Percentiles rank a stretch among this genome's conserved stretches.
Conservation (phyloP, 2,113 vertebrate genomes). For the Carassius gibelio region DNA sequence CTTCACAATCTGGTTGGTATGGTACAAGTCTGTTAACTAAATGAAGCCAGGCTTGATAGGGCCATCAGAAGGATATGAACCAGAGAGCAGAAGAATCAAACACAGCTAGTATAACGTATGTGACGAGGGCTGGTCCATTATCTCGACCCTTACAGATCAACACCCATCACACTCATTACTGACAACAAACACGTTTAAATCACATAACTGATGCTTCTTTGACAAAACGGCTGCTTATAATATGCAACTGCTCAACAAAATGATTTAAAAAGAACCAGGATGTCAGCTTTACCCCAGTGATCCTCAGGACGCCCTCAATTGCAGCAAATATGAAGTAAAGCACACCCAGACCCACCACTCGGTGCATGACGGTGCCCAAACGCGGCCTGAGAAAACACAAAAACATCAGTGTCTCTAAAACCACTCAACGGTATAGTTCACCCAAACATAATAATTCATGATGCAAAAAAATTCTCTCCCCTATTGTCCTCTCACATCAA, state of each 20-base stretch:
- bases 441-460: too few relatives aligned
- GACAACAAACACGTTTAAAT: background rate
- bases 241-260: background rate
- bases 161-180: background rate
- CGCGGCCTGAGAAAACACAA: slow-evolving; percentile 75
- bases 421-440: too few relatives aligned
- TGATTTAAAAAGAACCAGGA: background rate
- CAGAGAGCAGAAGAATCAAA: slow-evolving; percentile 81
- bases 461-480: too few relatives aligned
- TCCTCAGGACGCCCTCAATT: slow-evolving; percentile 83
- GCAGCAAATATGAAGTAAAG: slow-evolving; percentile 84
- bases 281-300: slow-evolving; percentile 80
- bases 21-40: background rate
- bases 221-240: background rate
- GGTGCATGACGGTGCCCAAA: slow-evolving; percentile 85
- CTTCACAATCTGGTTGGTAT: too few relatives aligned
- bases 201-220: background rate
- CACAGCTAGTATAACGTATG: slow-evolving; percentile 78
- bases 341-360: slow-evolving; percentile 83
- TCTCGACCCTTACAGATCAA: slow-evolving; percentile 71
- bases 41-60: background rate
- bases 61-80: slow-evolving; percentile 87
- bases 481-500: too few relatives aligned
- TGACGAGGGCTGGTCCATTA: slow-evolving; percentile 76
- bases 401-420: background rate